Evolutionary conservation across 2,113 vertebrate genomes (phyloP), one percentile per base, ranked within the genome.

Genomic region (Machaerirhynchus nigripectus): DNA sequence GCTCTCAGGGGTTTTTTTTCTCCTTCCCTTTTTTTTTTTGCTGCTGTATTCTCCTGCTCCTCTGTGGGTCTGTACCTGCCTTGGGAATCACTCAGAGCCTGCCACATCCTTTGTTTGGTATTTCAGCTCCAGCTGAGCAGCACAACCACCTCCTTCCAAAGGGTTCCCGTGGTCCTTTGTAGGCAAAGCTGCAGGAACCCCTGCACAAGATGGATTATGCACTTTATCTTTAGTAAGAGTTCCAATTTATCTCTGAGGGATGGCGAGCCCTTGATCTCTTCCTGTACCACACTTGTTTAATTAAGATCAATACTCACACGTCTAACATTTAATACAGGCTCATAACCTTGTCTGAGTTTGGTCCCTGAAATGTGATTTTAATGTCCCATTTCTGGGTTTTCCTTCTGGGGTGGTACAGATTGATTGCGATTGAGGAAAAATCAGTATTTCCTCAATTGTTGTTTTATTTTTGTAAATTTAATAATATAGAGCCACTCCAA

Each of bases 401-500:
- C 39, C 44, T 46, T 71, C 35, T n/a, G 11, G 39, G 65, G 6
- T 17, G 10, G 6, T 8, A 30, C 8, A 30, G 22, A 22, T 65
- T 33, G 24, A 75, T n/a, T 57, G 26, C 4, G 50, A 10, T 33
- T 30, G n/a, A 81, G 23, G 13, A 23, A 77, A 78, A 87, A 69
- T 24, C 1, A 1, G 26, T 53, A 3, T 83, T 81, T 74, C 53
- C 37, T 42, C 4, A 11, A 26, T 23, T 55, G 69, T 85, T 52
- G 16, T 8, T 44, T 63, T 17, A 15, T 52, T 77, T 95, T 61
- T 57, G 1, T 13, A 26, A n/a, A 19, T n/a, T 5, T 18, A 39
- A 19, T 57, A 37, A 49, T 4, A 18, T 0, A 70, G 24, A 70
- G 0, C 7, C 8, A 10, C n/a, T n/a, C n/a, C n/a, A n/a, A n/a